Base-by-base conservation (phyloP, 2,113 vertebrate species). In the Centrocercus urophasianus region DNA sequence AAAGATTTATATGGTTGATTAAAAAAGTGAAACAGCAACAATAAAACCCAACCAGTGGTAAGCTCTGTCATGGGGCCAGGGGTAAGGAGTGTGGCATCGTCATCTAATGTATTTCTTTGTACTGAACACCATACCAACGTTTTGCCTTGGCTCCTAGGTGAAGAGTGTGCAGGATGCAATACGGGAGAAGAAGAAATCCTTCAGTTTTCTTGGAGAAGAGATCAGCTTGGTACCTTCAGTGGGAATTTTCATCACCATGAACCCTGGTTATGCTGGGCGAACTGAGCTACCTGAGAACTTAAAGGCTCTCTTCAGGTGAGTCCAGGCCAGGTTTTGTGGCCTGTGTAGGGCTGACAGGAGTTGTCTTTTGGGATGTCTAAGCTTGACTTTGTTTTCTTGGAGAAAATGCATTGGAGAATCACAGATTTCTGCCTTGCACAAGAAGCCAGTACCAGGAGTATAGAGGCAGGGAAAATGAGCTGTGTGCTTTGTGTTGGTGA, bases 201-300 rank as follows among this genome's bases (percentile, higher is more conserved):
- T 99, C 95, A 98, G 91, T 97, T 99, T 99, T 91, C 98, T 99
- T 94, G 99, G 99, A 8, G 99, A 99, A 90, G 98, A 99, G 43
- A 99, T 99, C 72, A 98, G 94, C 52, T 97, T 99, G 45, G 97
- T 98, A 28, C 98, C 98, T 5, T 98, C 99, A 1, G 99, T 99
- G 6, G 99, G 99, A 9, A 99, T 99, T 97, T 99, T 99, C 96
- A 99, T 99, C 97, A 99, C 99, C 11, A 99, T 99, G 99, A 99
- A 99, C 93, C 99, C 99, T 3, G 99, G 99, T 25, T 99, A 99
- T 0, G 99, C 99, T 2, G 99, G 99, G 30, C 98, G 99, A 76
- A 99, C 99, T 0, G 99, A 99, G 92, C 98, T 99, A 12, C 99
- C 99, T 0, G 99, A 99, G 97, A 99, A 99, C 90, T 98, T 99